Percentiles rank a stretch among this genome's conserved stretches.
Conservation (phyloP, 1,140 invertebrate species). For the Schlechtendalia chinensis region DNA sequence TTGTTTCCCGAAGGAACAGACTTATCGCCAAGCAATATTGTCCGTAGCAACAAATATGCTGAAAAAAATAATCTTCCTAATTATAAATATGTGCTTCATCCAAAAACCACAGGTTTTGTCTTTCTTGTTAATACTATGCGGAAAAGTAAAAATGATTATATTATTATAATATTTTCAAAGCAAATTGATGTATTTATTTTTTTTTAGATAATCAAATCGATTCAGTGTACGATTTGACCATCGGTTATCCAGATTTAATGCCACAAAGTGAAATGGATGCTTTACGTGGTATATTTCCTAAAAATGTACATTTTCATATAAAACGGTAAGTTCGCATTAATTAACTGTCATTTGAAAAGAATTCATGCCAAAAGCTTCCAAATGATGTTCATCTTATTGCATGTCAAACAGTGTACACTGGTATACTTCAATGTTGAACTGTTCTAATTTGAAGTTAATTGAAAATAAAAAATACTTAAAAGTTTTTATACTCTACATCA, state of each 20-base stretch:
- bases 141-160: constrained; percentile 53
- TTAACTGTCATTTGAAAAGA: background rate
- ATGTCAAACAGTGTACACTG: no score
- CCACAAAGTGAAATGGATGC: constrained; percentile 69
- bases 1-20: constrained; percentile 90
- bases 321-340: constrained; percentile 62
- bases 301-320: constrained; percentile 72
- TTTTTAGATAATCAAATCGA: constrained; percentile 58
- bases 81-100: constrained; percentile 78
- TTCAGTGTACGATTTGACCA: constrained; percentile 76
- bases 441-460: no score
- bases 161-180: background rate
- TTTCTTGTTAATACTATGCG: constrained; percentile 69
- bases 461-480: no score
- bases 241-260: constrained; percentile 70
- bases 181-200: constrained; percentile 47
- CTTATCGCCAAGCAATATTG: constrained; percentile 69
- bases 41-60: constrained; percentile 73
- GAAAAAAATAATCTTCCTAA: constrained; percentile 65
- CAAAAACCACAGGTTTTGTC: constrained; percentile 80
- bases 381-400: no score
- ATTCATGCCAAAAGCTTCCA: no score
- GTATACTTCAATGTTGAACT: no score
- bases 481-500: no score
- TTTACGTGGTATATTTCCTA: constrained; percentile 68